Evolutionary conservation across 2,797 vertebrate genomes (phyloP), one percentile per base, ranked within the genome.

Genomic region (Telmatherina bonti): DNA sequence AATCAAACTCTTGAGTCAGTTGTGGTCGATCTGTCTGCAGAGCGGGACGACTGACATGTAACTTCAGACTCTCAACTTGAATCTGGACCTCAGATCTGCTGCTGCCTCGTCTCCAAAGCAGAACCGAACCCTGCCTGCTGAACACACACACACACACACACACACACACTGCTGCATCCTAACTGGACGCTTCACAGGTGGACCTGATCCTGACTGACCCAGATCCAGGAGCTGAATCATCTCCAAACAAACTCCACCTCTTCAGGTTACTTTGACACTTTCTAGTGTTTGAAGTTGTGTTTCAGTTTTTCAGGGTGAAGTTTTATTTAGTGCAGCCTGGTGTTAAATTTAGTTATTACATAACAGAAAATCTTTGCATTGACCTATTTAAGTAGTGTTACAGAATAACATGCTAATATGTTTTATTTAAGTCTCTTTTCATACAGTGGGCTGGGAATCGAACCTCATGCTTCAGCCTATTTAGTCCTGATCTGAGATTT

Each of bases 171-270:
- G 24, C 24, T 22, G 20, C 16, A 18, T 64, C 54, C 54, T 51
- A 15, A 31, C 15, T 38, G 54, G 29, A 20, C n/a, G 13, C 26
- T 58, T 58, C 26, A 31, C 45, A 72, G 61, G 61, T 64, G 64
- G 26, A 52, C 4, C 12, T 13, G 12, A 13, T 36, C 12, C 35
- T 36, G 35, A 36, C 13, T 36, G 35, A 36, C 4, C 4, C 11
- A 36, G 35, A 36, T 15, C 13, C 35, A 36, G 35, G 3, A 2
- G 4, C 11, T 13, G 9, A 36, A 36, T 36, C 35, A 13, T 36
- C 35, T 36, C 35, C 35, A 36, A 36, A 58, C 45, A 7, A 15
- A 16, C 26, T 52, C 18, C 27, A 20, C 12, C 35, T 55, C 20
- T 30, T 56, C 30, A 12, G 9, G 18, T 3, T 36, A 36, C 3